These are phyloP conservation scores for Sarcophaga carnaria DNA, from an alignment of 2,888 invertebrate genomes.

Conservation along the genomic window DNA sequence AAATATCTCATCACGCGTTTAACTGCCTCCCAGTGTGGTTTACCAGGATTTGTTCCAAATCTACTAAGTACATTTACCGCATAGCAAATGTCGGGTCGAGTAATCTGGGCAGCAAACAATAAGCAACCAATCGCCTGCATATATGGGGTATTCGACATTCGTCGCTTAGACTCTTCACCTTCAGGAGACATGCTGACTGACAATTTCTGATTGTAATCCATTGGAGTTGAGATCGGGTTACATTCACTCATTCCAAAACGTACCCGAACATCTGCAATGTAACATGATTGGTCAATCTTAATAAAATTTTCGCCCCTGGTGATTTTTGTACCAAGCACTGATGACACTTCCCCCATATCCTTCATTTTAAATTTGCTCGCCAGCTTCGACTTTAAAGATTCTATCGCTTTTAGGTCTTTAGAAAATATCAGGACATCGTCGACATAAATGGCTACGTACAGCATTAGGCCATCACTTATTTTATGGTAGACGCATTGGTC, in stretches of 20 bases:
- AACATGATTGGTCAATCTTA: conserved; percentile 11
- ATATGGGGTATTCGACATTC: not conserved
- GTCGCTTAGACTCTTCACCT: too few relatives aligned
- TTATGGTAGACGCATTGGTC: too few relatives aligned
- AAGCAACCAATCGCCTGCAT: conserved; percentile 46
- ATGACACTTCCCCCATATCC: too few relatives aligned
- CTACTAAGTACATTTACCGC: too few relatives aligned
- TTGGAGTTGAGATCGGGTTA: too few relatives aligned
- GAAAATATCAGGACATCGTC: conserved; percentile 18
- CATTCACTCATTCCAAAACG: not conserved
- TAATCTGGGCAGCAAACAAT: conserved; percentile 61
- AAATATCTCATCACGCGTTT: too few relatives aligned
- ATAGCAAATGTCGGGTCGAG: not conserved
- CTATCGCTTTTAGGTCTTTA: conserved; percentile 35
- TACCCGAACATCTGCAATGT: conserved; percentile 26
- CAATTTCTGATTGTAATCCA: too few relatives aligned
- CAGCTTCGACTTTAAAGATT: conserved; percentile 5
- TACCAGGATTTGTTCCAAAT: too few relatives aligned
- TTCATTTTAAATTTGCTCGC: conserved; percentile 33
- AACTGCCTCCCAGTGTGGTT: too few relatives aligned
- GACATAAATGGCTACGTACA: conserved; percentile 43
- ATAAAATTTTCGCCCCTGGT: conserved; percentile 20
- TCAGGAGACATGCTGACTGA: too few relatives aligned
- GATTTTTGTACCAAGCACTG: conserved; percentile 34
- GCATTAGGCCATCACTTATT: conserved; percentile 17